phyloP scores from a whole-genome alignment of 2,797 vertebrate genomes.

The Chaunax sp. region DNA sequence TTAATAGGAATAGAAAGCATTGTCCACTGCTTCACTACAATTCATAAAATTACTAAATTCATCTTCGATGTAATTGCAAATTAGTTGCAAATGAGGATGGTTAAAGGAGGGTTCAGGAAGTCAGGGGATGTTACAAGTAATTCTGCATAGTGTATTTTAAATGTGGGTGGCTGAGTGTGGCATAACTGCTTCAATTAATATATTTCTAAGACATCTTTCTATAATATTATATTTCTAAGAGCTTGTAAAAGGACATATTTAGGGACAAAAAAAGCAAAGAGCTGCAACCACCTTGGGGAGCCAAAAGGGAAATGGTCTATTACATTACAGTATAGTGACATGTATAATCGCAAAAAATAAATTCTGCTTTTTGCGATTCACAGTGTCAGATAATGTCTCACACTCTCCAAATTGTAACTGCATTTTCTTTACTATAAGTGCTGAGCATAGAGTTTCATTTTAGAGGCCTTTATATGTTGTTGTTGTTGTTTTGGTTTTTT shows the following conservation, averaged over 20 bases:
- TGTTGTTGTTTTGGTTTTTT: background rate
- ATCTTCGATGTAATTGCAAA: constrained; percentile 10
- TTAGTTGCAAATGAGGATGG: constrained; percentile 12
- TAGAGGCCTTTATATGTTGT: background rate
- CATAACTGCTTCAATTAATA: no score
- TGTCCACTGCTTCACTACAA: background rate
- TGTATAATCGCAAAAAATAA: no score
- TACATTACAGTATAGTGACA: no score
- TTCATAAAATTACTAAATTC: background rate
- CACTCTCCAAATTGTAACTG: no score
- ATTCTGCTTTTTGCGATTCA: no score
- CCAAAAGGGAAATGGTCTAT: no score
- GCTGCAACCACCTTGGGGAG: background rate
- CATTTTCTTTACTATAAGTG: no score
- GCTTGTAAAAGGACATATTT: background rate
- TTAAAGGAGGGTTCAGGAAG: background rate
- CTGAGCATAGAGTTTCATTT: background rate
- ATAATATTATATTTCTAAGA: no score
- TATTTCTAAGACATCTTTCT: no score
- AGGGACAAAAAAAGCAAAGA: background rate
- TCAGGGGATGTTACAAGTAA: background rate
- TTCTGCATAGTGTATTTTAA: background rate
- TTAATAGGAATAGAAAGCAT: constrained; percentile 14
- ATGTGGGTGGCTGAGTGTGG: background rate
- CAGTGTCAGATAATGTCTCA: no score